Conservation (phyloP, 2,797 vertebrate species). For the Macroramphosus scolopax region DNA sequence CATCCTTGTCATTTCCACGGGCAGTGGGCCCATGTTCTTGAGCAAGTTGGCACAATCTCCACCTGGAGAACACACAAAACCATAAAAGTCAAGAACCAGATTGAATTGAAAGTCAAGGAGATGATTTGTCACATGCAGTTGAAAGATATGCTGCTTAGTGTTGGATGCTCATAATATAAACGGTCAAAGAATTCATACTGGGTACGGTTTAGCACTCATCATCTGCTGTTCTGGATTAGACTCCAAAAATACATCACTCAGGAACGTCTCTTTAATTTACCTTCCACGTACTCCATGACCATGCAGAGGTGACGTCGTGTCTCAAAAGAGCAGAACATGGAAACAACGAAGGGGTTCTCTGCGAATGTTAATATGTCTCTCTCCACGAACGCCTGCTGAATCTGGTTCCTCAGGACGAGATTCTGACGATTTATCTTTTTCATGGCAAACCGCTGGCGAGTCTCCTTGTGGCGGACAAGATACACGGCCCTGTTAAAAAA, state of each 20-base stretch:
- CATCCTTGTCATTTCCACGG: slow-evolving; percentile 95
- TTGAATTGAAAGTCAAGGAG: too few relatives aligned
- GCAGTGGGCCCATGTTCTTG: slow-evolving; percentile 97
- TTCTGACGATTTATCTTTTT: slow-evolving; percentile 99
- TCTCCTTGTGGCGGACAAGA: slow-evolving; percentile 92
- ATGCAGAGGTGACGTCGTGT: slow-evolving; percentile 94
- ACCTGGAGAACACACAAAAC: slow-evolving; percentile 68
- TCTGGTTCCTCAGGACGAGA: slow-evolving; percentile 94
- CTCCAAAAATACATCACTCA: too few relatives aligned
- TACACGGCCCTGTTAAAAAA: slow-evolving; percentile 85
- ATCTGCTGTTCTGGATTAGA: too few relatives aligned
- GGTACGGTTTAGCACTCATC: too few relatives aligned
- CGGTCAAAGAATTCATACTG: too few relatives aligned
- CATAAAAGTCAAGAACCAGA: not conserved
- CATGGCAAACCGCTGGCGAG: slow-evolving; percentile 93
- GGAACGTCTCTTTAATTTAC: too few relatives aligned
- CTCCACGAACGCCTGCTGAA: slow-evolving; percentile 97
- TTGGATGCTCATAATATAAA: too few relatives aligned
- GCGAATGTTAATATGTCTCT: slow-evolving; percentile 97
- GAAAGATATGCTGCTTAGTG: too few relatives aligned
- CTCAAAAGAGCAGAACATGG: slow-evolving; percentile 99
- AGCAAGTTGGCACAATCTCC: slow-evolving; percentile 93
- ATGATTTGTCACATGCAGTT: too few relatives aligned
- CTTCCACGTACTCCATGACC: slow-evolving; percentile 99
- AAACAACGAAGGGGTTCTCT: slow-evolving; percentile 96